A percentile compares a stretch with the other conserved stretches of the same genome.
Evolutionary conservation across 2,888 invertebrate species (phyloP).

Genomic region (Podotricha telesiphe): DNA sequence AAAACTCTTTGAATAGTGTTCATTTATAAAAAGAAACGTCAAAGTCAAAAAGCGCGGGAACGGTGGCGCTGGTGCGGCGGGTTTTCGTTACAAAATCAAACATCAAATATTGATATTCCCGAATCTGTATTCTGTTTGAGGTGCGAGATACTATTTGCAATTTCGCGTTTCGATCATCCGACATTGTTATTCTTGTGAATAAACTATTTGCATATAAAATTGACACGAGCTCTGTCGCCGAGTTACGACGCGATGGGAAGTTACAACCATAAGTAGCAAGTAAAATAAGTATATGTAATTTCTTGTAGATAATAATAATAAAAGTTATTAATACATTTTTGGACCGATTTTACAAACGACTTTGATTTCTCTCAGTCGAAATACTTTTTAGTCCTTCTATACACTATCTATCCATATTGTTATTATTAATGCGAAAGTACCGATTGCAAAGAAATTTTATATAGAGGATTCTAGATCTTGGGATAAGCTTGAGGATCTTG

Average conservation of each 20-base stretch:
- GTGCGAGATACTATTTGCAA: slow-evolving; percentile 77
- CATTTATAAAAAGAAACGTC: slow-evolving; percentile 41
- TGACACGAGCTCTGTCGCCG: slow-evolving; percentile 36
- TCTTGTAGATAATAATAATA: no score
- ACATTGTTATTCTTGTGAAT: slow-evolving; percentile 52
- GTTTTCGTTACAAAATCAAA: slow-evolving; percentile 79
- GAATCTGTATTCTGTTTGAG: slow-evolving; percentile 79
- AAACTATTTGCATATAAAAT: slow-evolving; percentile 51
- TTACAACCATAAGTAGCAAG: slow-evolving; percentile 4
- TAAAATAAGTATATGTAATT: no score
- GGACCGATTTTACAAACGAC: no score
- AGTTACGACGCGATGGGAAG: slow-evolving; percentile 22
- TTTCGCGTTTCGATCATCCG: slow-evolving; percentile 64
- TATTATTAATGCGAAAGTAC: no score
- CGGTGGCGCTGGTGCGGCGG: slow-evolving; percentile 49
- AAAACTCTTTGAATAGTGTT: slow-evolving; percentile 20
- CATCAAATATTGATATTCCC: slow-evolving; percentile 82
- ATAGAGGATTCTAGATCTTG: no score
- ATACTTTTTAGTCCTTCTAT: no score
- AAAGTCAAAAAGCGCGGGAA: slow-evolving; percentile 48
- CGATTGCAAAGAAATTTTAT: no score
- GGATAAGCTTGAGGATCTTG: no score
- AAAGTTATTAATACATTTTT: no score
- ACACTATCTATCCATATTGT: no score
- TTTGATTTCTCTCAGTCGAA: no score